These are phyloP conservation scores for Mixornis gularis DNA, from an alignment of 2,113 vertebrate species.

Conservation along the genomic window DNA sequence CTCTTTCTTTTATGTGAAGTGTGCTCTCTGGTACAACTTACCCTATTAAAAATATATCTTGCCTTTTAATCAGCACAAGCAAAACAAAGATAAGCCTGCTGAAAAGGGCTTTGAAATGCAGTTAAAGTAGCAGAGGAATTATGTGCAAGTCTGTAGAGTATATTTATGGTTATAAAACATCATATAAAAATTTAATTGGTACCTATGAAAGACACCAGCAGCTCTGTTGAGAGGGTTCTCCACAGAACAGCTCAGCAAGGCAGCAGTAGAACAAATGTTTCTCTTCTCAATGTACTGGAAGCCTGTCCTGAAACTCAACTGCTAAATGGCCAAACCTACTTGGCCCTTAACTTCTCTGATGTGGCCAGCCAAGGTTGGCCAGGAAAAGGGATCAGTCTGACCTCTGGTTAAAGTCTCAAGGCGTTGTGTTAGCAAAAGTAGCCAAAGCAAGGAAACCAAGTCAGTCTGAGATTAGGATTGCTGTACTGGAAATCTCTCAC, in stretches of 20 bases:
- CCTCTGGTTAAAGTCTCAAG: not conserved
- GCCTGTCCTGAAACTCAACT: not conserved
- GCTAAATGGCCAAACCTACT: not conserved
- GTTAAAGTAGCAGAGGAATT: slow-evolving; percentile 43
- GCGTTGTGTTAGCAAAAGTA: not conserved
- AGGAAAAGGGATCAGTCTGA: not conserved
- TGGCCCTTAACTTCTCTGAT: not conserved
- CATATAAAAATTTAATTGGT: slow-evolving; percentile 54
- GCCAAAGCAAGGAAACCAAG: not conserved
- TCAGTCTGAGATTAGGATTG: not conserved
- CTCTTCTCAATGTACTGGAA: not conserved
- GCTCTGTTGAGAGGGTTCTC: slow-evolving; percentile 14
- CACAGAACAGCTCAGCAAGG: not conserved
- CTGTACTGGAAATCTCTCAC: not conserved
- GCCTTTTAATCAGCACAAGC: slow-evolving; percentile 53
- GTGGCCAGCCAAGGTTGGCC: not conserved
- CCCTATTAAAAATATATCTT: slow-evolving; percentile 57
- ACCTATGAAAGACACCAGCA: slow-evolving; percentile 21
- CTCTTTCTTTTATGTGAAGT: slow-evolving; percentile 16
- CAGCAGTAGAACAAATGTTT: slow-evolving; percentile 6
- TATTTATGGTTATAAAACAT: slow-evolving; percentile 49
- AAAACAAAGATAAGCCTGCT: slow-evolving; percentile 52
- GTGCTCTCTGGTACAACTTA: slow-evolving; percentile 29
- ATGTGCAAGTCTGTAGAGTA: slow-evolving; percentile 29
- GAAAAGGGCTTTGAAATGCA: slow-evolving; percentile 30